Percentiles rank a stretch among this genome's conserved stretches.
These are phyloP conservation scores for Hirundo rustica DNA, from an alignment of 2,797 vertebrate genomes.

Conservation along the genomic window DNA sequence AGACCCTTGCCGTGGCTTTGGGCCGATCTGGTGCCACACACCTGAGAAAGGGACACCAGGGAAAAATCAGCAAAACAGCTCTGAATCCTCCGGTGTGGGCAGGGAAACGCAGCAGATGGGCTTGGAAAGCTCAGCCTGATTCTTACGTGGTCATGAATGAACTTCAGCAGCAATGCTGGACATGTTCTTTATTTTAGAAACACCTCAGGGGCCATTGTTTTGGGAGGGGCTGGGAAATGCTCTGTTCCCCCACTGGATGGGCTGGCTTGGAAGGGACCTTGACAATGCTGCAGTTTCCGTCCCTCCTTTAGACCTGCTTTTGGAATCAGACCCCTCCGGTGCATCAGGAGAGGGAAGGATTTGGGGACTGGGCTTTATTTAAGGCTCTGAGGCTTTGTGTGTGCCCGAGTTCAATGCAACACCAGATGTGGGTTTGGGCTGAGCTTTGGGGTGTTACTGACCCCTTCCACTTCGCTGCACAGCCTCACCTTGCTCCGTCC, in stretches of 20 bases:
- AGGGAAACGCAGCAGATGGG: neutral
- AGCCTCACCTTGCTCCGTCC: neutral
- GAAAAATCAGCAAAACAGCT: neutral
- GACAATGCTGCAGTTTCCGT: too few relatives aligned
- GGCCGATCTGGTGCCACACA: neutral
- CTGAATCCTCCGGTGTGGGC: neutral
- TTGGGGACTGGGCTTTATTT: neutral
- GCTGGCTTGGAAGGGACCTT: too few relatives aligned
- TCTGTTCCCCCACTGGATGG: neutral
- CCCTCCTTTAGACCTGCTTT: neutral
- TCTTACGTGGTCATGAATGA: neutral
- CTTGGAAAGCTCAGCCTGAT: neutral
- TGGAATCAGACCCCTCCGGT: neutral
- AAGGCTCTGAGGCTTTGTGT: neutral
- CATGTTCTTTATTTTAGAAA: neutral
- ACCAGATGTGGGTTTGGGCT: neutral
- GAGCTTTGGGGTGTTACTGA: neutral
- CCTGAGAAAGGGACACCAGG: neutral
- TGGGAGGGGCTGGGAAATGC: neutral
- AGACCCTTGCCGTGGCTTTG: neutral
- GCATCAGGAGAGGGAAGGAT: neutral
- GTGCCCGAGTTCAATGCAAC: rapidly evolving
- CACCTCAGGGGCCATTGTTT: neutral
- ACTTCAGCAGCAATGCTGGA: neutral
- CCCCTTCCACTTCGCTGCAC: rapidly evolving